Evolutionary conservation across 1,140 invertebrate genomes (phyloP).

Genomic region (Drosophila micromelanica): DNA sequence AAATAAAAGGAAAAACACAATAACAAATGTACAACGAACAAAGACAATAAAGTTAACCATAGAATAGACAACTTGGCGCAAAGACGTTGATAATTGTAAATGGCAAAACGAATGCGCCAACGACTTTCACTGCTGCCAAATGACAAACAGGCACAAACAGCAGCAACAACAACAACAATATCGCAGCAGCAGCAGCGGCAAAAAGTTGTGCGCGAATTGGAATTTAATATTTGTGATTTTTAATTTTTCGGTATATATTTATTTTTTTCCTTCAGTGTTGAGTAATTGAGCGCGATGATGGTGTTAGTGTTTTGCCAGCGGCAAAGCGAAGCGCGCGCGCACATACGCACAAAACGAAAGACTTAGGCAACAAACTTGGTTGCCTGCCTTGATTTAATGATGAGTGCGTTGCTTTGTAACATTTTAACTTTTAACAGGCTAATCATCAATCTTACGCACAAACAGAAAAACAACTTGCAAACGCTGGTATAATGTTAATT

Average conservation of each 20-base stretch:
- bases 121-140: constrained; percentile 72
- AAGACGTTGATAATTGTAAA: constrained; percentile 46
- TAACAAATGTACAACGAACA: constrained; percentile 25
- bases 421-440: constrained; percentile 40
- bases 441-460: constrained; percentile 70
- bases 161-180: constrained; percentile 19
- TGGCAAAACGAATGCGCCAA: constrained; percentile 53
- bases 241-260: constrained; percentile 9
- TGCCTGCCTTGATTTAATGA: constrained; percentile 63
- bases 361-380: constrained; percentile 76
- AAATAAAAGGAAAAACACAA: constrained; percentile 26
- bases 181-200: not conserved
- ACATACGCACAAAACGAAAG: constrained; percentile 57
- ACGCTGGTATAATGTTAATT: constrained; percentile 36
- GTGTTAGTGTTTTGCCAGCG: constrained; percentile 40
- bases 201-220: constrained; percentile 40
- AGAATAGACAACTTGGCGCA: constrained; percentile 43
- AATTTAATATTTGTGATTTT: constrained; percentile 34
- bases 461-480: too few species aligned
- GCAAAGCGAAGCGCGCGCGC: constrained; percentile 26
- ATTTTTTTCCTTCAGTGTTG: constrained; percentile 51
- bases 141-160: constrained; percentile 42
- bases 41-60: constrained; percentile 22
- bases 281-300: constrained; percentile 64
- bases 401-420: constrained; percentile 62